Evolutionary conservation across 2,797 vertebrate species (phyloP).

Genomic region (Balearica regulorum): DNA sequence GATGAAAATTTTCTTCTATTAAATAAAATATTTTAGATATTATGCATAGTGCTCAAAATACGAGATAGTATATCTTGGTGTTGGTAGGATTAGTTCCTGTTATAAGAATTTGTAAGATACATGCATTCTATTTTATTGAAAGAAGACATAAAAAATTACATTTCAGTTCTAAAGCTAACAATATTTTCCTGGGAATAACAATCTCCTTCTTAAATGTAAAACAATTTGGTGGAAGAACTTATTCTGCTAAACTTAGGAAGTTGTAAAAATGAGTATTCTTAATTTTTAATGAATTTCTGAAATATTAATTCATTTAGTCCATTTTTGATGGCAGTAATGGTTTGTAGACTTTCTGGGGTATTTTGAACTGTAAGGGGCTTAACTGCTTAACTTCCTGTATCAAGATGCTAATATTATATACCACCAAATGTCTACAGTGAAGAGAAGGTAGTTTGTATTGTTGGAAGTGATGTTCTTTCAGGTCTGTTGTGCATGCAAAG

Average conservation of each 20-base stretch:
- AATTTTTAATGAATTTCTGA: slow-evolving; percentile 70
- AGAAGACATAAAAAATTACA: background rate
- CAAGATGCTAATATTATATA: slow-evolving; percentile 5
- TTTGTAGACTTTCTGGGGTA: slow-evolving; percentile 54
- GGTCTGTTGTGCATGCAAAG: background rate
- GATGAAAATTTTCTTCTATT: background rate
- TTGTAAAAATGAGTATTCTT: slow-evolving; percentile 63
- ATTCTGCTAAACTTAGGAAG: slow-evolving; percentile 49
- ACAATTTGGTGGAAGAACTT: slow-evolving; percentile 40
- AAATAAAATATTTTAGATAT: background rate
- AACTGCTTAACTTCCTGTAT: slow-evolving; percentile 41
- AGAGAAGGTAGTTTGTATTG: slow-evolving; percentile 20
- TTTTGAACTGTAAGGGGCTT: slow-evolving; percentile 36
- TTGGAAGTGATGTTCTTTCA: background rate
- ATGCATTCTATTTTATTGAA: background rate
- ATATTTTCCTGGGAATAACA: slow-evolving; percentile 19
- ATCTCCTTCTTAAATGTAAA: slow-evolving; percentile 43
- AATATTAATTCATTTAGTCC: slow-evolving; percentile 66
- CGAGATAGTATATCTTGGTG: background rate
- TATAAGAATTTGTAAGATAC: background rate
- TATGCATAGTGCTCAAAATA: background rate
- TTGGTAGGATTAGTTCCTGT: background rate
- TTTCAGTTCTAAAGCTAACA: slow-evolving; percentile 9
- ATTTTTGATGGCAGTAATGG: slow-evolving; percentile 57
- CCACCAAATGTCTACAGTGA: background rate